phyloP scores from a whole-genome alignment of 2,888 invertebrate genomes.

The Eulithis testata region DNA sequence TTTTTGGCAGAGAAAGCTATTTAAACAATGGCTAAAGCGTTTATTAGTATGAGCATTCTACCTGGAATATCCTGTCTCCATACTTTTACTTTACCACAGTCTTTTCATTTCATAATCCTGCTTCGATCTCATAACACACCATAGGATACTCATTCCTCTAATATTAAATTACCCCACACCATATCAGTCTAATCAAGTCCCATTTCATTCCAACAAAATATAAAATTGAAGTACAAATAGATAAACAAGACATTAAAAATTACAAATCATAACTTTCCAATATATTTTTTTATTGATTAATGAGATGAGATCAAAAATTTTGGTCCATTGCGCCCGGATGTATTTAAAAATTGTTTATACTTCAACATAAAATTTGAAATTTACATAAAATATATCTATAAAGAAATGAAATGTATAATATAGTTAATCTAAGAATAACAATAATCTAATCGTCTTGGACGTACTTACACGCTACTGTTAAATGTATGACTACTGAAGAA shows the following conservation, averaged over 20 bases:
- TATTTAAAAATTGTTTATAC: slow-evolving; percentile 44
- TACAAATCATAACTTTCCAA: slow-evolving; percentile 48
- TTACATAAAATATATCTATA: slow-evolving; percentile 48
- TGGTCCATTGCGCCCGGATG: slow-evolving; percentile 61
- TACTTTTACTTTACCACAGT: slow-evolving; percentile 26
- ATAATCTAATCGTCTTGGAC: slow-evolving; percentile 68
- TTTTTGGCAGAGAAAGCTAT: slow-evolving; percentile 56
- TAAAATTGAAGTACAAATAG: slow-evolving; percentile 33
- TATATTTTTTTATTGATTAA: slow-evolving; percentile 38
- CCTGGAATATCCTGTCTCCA: slow-evolving; percentile 30
- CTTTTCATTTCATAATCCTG: slow-evolving; percentile 38
- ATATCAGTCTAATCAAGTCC: slow-evolving; percentile 31
- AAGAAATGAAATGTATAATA: slow-evolving; percentile 46
- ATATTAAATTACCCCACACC: slow-evolving; percentile 30
- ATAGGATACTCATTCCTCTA: slow-evolving; percentile 28
- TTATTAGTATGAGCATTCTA: slow-evolving; percentile 32
- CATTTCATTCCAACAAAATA: slow-evolving; percentile 35
- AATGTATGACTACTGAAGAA: slow-evolving; percentile 52
- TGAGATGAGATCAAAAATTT: slow-evolving; percentile 59
- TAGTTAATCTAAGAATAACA: slow-evolving; percentile 23
- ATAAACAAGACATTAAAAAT: slow-evolving; percentile 27
- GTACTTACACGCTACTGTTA: slow-evolving; percentile 60
- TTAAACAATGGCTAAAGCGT: slow-evolving; percentile 41
- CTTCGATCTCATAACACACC: slow-evolving; percentile 29
- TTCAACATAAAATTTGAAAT: slow-evolving; percentile 55